Conservation (phyloP, 2,888 invertebrate species). For the Agrochola litura region DNA sequence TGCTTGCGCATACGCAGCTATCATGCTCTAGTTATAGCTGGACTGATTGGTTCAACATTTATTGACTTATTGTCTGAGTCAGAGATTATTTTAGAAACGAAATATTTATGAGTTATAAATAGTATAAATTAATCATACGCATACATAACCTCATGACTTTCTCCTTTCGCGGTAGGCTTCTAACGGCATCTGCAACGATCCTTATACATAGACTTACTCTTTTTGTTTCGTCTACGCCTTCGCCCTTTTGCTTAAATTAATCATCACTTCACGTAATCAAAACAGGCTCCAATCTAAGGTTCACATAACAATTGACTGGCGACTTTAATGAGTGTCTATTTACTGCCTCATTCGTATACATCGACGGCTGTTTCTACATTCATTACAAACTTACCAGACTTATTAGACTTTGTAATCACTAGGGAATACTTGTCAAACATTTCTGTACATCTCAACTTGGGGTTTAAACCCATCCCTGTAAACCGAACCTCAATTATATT, state of each 20-base stretch:
- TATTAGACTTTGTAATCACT: conserved; percentile 38
- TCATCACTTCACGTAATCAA: conserved; percentile 4
- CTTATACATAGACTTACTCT: not conserved
- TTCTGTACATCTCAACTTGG: conserved; percentile 21
- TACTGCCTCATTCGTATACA: conserved; percentile 22
- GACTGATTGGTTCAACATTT: not conserved
- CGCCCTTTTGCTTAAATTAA: not conserved
- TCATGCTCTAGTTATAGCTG: conserved; percentile 17
- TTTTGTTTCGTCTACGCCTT: not conserved
- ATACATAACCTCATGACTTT: not conserved
- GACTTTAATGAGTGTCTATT: conserved; percentile 9
- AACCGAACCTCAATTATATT: conserved; percentile 39
- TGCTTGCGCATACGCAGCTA: conserved; percentile 37
- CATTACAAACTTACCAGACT: conserved; percentile 35
- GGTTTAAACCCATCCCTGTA: not conserved
- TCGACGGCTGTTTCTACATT: conserved; percentile 29
- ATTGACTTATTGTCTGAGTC: not conserved
- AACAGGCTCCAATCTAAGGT: not conserved
- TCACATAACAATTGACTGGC: conserved; percentile 1
- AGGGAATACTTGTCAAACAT: conserved; percentile 31
- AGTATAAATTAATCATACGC: too few species aligned
- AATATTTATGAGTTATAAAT: too few species aligned
- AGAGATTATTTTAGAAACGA: too few species aligned
- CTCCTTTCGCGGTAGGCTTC: not conserved
- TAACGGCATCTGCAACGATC: not conserved